Evolutionary conservation across 2,797 vertebrate genomes (phyloP).

Genomic region (Sebastes iracundus): DNA sequence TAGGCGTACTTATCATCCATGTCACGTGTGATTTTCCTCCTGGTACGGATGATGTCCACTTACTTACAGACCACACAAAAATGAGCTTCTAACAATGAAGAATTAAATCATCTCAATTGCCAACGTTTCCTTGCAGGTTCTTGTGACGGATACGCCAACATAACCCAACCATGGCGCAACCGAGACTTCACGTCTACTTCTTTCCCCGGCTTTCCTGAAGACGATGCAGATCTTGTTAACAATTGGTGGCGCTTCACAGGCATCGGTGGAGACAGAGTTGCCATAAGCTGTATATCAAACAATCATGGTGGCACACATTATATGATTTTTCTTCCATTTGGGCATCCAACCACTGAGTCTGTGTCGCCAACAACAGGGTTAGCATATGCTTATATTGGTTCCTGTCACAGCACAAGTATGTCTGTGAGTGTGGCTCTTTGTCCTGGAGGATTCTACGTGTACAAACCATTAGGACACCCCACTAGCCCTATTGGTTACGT

Average conservation of each 20-base stretch:
- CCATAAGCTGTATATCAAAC: accelerated
- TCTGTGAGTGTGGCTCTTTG: constrained; percentile 8
- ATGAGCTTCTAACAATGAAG: not conserved
- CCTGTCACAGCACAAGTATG: accelerated
- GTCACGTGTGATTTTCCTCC: not conserved
- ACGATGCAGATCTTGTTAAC: not conserved
- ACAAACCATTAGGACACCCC: not conserved
- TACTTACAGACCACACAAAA: not conserved
- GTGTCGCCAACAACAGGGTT: not conserved
- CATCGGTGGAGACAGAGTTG: constrained; percentile 56
- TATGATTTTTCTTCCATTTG: not conserved
- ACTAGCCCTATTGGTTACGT: accelerated
- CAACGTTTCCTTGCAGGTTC: constrained; percentile 17
- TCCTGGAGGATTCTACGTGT: constrained; percentile 58
- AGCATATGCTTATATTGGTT: accelerated
- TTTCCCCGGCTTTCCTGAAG: not conserved
- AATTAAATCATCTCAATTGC: not conserved
- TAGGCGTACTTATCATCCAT: not conserved
- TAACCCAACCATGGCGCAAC: constrained; percentile 63
- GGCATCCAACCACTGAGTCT: constrained; percentile 13
- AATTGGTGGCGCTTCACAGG: constrained; percentile 63
- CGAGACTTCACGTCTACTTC: not conserved
- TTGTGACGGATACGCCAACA: constrained; percentile 37
- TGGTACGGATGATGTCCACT: not conserved
- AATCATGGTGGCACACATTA: not conserved